phyloP scores from a whole-genome alignment of 2,113 vertebrate species.

The Callospermophilus lateralis region DNA sequence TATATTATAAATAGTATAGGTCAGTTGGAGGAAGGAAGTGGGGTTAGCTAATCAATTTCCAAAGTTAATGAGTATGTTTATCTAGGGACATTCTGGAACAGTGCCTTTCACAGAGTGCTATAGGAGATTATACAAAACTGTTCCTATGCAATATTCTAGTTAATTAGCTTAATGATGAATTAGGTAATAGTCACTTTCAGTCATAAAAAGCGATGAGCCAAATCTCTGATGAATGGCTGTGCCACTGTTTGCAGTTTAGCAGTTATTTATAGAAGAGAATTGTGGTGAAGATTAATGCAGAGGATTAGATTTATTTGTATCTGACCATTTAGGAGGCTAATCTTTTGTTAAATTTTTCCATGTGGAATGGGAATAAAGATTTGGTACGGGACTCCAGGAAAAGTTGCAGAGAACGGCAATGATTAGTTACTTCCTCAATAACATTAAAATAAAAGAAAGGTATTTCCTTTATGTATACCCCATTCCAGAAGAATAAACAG shows the following conservation, averaged over 20 bases:
- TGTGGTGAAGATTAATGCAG: background rate
- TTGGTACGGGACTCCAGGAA: background rate
- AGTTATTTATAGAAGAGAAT: background rate
- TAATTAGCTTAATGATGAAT: conserved; percentile 29
- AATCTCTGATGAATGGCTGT: background rate
- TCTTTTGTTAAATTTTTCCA: background rate
- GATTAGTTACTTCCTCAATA: background rate
- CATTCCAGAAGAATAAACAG: background rate
- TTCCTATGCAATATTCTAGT: background rate
- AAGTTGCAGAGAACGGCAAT: background rate
- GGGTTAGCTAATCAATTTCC: background rate
- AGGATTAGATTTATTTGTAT: background rate
- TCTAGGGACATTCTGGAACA: background rate
- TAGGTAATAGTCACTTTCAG: background rate
- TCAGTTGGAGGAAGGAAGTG: background rate
- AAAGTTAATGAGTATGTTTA: background rate
- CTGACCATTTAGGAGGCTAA: background rate
- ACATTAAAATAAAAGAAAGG: background rate
- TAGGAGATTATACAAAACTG: background rate
- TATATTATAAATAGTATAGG: background rate
- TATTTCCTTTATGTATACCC: background rate
- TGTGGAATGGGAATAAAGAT: background rate
- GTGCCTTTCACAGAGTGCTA: background rate
- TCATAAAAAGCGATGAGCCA: background rate
- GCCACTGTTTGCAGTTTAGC: background rate